These are phyloP conservation scores for Drosophila atripex DNA, from an alignment of 2,888 invertebrate genomes.

Conservation along the genomic window DNA sequence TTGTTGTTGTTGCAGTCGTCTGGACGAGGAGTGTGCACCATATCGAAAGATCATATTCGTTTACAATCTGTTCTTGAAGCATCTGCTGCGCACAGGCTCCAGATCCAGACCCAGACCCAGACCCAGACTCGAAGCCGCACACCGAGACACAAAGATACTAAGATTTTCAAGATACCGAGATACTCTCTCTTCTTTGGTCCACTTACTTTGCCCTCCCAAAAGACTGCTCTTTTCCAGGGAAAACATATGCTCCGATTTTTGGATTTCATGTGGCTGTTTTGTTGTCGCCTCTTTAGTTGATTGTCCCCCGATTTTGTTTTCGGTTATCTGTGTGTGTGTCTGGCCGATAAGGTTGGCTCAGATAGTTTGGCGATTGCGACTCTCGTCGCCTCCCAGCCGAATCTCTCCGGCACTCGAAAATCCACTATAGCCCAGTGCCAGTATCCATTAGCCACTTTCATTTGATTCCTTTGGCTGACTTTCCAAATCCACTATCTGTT, in stretches of 20 bases:
- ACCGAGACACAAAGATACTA: constrained; percentile 17
- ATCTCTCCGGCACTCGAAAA: too few species aligned
- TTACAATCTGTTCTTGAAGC: constrained; percentile 76
- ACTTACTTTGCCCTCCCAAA: constrained; percentile 41
- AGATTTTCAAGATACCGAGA: constrained; percentile 1
- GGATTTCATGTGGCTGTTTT: constrained; percentile 32
- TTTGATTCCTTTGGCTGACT: neutral
- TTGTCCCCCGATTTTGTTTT: constrained; percentile 1
- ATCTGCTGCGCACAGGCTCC: constrained; percentile 60
- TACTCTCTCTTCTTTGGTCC: constrained; percentile 19
- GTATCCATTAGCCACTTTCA: neutral
- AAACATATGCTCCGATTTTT: constrained; percentile 72
- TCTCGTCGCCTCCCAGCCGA: constrained; percentile 8
- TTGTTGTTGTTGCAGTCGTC: constrained; percentile 30
- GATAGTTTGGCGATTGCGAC: constrained; percentile 41
- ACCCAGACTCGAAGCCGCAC: constrained; percentile 23
- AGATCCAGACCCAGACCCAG: neutral
- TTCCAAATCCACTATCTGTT: neutral
- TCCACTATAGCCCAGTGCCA: too few species aligned
- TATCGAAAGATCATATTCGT: constrained; percentile 79
- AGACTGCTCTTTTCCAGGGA: constrained; percentile 60
- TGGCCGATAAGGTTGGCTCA: constrained; percentile 38
- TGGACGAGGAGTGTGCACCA: constrained; percentile 71
- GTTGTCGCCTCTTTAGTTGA: constrained; percentile 41
- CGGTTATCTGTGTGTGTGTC: constrained; percentile 36